Percentiles rank a stretch among this genome's conserved stretches.
Evolutionary conservation across 2,113 vertebrate species (phyloP).

Genomic region (Micronycteris hirsuta): DNA sequence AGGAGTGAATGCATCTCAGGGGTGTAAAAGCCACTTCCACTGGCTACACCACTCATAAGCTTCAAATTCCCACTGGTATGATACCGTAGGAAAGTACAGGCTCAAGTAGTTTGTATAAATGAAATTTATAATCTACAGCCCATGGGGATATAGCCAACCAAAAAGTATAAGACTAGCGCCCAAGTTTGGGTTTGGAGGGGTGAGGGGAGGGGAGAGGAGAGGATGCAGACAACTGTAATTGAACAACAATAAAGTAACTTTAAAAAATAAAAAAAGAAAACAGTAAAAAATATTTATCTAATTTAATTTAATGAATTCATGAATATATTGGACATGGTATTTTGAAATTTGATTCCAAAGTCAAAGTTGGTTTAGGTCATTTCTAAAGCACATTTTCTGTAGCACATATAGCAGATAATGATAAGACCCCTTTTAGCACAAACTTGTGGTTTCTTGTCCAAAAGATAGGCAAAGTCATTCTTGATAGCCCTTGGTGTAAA

Average conservation of each 20-base stretch:
- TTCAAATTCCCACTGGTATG: background rate
- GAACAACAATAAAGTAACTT: no score
- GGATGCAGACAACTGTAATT: no score
- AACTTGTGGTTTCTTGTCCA: background rate
- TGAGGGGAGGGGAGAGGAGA: no score
- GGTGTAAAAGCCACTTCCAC: background rate
- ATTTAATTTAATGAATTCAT: conserved; percentile 1
- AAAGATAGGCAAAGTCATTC: background rate
- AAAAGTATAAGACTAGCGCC: background rate
- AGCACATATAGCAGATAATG: background rate
- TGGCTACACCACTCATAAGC: background rate
- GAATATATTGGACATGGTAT: background rate
- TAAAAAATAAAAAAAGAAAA: background rate
- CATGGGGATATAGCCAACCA: background rate
- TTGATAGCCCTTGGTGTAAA: conserved; percentile 23
- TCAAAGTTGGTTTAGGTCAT: background rate
- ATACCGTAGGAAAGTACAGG: background rate
- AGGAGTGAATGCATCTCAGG: background rate
- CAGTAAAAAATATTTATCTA: background rate
- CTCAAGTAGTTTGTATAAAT: background rate
- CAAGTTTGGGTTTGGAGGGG: no score
- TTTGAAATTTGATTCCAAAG: conserved; percentile 14
- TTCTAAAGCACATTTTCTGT: background rate
- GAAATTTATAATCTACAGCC: background rate
- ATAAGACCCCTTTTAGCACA: conserved; percentile 8